Conservation (phyloP, 2,113 vertebrate genomes). For the Clinocottus analis region DNA sequence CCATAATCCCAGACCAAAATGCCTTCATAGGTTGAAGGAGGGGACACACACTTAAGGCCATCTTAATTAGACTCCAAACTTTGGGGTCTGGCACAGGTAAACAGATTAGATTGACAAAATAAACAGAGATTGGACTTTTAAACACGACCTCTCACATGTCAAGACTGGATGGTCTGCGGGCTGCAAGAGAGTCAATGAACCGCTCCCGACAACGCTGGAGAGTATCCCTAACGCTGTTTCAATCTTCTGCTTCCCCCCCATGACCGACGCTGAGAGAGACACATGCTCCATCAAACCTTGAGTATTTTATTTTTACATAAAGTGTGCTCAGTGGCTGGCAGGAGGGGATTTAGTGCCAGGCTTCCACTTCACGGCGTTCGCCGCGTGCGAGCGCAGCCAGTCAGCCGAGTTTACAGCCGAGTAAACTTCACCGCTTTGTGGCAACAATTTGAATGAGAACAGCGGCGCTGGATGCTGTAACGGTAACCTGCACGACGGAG, state of each 20-base stretch:
- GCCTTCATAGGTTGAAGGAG: constrained; percentile 46
- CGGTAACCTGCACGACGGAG: constrained; percentile 6
- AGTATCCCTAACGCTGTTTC: constrained; percentile 34
- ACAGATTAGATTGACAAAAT: constrained; percentile 25
- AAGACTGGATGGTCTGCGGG: neutral
- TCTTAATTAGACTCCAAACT: constrained; percentile 42
- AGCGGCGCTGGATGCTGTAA: constrained; percentile 18
- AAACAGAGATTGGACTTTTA: constrained; percentile 16
- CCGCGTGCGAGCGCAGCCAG: constrained; percentile 41
- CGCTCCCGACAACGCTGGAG: constrained; percentile 5
- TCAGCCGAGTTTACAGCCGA: constrained; percentile 50
- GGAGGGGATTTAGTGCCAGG: constrained; percentile 43
- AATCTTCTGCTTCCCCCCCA: constrained; percentile 15
- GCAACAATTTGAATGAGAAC: constrained; percentile 45
- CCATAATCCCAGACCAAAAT: constrained; percentile 64
- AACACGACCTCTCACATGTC: constrained; percentile 4
- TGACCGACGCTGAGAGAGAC: constrained; percentile 25
- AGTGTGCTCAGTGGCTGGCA: constrained; percentile 19
- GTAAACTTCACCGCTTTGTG: constrained; percentile 46
- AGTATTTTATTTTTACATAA: constrained; percentile 26
- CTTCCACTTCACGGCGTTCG: constrained; percentile 43
- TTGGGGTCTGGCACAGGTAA: constrained; percentile 25
- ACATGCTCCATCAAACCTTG: constrained; percentile 37
- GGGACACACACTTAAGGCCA: constrained; percentile 33
- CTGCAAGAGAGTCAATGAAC: constrained; percentile 24